Conservation (phyloP, 2,797 vertebrate genomes). For the Enteromius paludinosus region DNA sequence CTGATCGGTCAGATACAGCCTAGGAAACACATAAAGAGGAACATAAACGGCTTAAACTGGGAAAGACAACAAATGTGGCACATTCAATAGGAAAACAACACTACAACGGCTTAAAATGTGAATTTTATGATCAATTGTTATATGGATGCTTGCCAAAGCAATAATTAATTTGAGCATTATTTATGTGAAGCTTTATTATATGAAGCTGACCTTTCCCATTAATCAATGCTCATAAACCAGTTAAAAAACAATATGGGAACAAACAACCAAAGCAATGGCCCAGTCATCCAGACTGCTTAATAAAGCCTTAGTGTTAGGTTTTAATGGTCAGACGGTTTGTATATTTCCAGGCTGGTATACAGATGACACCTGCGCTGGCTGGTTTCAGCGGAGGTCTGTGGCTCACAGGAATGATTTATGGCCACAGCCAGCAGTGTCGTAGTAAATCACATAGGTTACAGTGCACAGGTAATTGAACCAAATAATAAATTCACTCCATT, state of each 20-base stretch:
- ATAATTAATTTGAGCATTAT: background rate
- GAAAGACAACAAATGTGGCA: background rate
- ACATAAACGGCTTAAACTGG: background rate
- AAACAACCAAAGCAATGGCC: slow-evolving; percentile 23
- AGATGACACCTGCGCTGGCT: slow-evolving; percentile 5
- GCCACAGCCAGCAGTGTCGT: background rate
- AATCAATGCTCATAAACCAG: background rate
- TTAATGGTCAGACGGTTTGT: slow-evolving; percentile 18
- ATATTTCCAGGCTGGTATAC: slow-evolving; percentile 26
- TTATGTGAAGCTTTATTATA: background rate
- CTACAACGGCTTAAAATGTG: background rate
- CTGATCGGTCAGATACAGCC: background rate
- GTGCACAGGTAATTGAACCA: slow-evolving; percentile 44
- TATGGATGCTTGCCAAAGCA: background rate
- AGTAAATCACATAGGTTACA: slow-evolving; percentile 35
- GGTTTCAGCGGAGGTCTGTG: background rate
- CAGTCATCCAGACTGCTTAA: background rate
- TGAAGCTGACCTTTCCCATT: background rate
- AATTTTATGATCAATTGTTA: background rate
- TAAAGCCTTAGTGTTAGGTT: slow-evolving; percentile 14
- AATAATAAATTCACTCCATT: slow-evolving; percentile 50
- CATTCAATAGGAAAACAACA: background rate
- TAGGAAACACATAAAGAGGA: background rate
- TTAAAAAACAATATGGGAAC: background rate
- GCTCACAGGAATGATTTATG: slow-evolving; percentile 25